These are phyloP conservation scores for Siphlonurus alternatus DNA, from an alignment of 2,888 invertebrate species.

Conservation along the genomic window DNA sequence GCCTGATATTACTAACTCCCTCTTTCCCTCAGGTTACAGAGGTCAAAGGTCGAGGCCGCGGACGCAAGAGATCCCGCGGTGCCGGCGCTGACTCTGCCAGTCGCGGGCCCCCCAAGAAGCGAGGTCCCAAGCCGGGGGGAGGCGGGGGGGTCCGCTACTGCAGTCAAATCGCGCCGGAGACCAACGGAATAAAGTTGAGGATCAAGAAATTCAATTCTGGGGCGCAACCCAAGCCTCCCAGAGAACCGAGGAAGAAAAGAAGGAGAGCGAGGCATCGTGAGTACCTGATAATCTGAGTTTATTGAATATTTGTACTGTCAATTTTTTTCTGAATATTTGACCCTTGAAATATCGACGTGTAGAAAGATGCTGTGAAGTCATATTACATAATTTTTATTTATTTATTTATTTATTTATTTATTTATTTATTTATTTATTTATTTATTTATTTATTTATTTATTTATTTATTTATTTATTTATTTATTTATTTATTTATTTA, in stretches of 20 bases:
- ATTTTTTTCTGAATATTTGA: too few species aligned
- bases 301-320: too few species aligned
- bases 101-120: slow-evolving; percentile 11
- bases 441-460: too few species aligned
- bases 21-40: too few species aligned
- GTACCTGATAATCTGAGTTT: neutral
- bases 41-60: slow-evolving; percentile 10
- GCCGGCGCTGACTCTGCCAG: slow-evolving; percentile 17
- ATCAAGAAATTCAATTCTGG: slow-evolving; percentile 36
- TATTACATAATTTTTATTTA: too few species aligned
- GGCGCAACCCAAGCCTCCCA: slow-evolving; percentile 1
- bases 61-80: slow-evolving; percentile 17
- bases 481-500: too few species aligned
- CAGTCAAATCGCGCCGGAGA: slow-evolving; percentile 43
- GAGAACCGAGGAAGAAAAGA: slow-evolving; percentile 8
- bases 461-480: too few species aligned
- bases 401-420: too few species aligned
- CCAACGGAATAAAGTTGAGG: slow-evolving; percentile 49
- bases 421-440: too few species aligned
- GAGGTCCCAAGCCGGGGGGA: slow-evolving; percentile 5
- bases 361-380: too few species aligned
- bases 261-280: neutral
- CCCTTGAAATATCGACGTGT: too few species aligned
- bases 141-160: slow-evolving; percentile 30
- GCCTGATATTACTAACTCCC: too few species aligned